Percentiles rank a stretch among this genome's conserved stretches.
Conservation (phyloP, 2,113 vertebrate species). For the Amphiprion ocellaris region DNA sequence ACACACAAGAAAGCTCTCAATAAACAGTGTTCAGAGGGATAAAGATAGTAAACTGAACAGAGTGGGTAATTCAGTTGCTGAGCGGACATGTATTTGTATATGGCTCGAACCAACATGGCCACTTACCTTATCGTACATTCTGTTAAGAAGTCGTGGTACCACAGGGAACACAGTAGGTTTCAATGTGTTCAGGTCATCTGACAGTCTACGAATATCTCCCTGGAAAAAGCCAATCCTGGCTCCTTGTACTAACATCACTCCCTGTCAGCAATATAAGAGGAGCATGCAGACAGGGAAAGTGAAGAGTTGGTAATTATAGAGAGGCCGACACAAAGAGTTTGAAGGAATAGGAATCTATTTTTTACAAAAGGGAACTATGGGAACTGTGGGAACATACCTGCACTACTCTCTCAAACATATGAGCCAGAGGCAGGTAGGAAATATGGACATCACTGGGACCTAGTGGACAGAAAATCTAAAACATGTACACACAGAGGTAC, state of each 20-base stretch:
- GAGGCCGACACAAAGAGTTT: not conserved
- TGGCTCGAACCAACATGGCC: not conserved
- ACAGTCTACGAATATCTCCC: constrained; percentile 92
- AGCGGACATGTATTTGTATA: no score
- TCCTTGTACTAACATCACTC: constrained; percentile 89
- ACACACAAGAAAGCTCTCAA: not conserved
- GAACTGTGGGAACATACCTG: constrained; percentile 72
- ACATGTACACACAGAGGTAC: not conserved
- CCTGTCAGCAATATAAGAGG: constrained; percentile 74
- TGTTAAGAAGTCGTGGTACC: constrained; percentile 94
- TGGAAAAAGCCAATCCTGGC: constrained; percentile 95
- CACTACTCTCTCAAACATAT: constrained; percentile 86
- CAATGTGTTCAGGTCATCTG: constrained; percentile 92
- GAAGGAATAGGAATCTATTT: not conserved
- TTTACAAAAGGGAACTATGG: not conserved
- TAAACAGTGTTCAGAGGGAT: no score
- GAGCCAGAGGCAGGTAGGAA: constrained; percentile 87
- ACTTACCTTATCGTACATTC: constrained; percentile 93
- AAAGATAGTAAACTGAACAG: no score
- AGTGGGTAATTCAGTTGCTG: no score
- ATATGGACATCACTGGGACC: constrained; percentile 72
- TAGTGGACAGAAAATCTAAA: constrained; percentile 73
- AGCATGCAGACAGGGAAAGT: not conserved
- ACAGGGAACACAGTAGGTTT: constrained; percentile 95
- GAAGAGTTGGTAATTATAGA: not conserved